Conservation (phyloP, 2,888 invertebrate genomes). For the Entomobrya multifasciata region DNA sequence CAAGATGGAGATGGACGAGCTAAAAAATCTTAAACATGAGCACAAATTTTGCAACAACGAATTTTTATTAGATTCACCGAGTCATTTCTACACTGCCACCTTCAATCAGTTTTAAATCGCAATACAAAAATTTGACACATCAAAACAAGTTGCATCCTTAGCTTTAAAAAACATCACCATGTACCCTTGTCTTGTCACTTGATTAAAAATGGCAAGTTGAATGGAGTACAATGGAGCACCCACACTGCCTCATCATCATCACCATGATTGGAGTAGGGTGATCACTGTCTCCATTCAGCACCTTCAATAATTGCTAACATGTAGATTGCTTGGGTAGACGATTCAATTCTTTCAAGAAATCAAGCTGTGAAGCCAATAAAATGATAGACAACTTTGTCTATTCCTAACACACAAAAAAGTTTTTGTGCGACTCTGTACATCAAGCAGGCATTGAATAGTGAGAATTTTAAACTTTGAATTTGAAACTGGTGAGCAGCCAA, state of each 20-base stretch:
- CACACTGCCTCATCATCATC: conserved; percentile 50
- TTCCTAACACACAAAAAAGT: not conserved
- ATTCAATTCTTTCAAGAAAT: conserved; percentile 32
- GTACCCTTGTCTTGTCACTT: conserved; percentile 59
- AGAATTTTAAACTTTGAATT: no score
- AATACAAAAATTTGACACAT: not conserved
- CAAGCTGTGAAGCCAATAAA: conserved; percentile 49
- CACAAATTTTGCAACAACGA: not conserved
- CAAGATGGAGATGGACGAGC: no score
- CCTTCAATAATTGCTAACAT: conserved; percentile 55
- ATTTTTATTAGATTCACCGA: not conserved
- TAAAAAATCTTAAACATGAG: no score
- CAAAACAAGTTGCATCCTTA: not conserved
- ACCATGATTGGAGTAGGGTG: not conserved
- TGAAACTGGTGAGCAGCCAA: conserved; percentile 23
- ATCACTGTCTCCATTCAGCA: conserved; percentile 57
- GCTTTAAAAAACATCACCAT: not conserved
- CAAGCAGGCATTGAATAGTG: no score
- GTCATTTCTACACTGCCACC: not conserved
- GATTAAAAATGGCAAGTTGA: conserved; percentile 56
- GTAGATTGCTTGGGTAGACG: no score
- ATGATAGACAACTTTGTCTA: conserved; percentile 42
- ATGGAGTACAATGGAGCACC: conserved; percentile 57
- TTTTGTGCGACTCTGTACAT: conserved; percentile 8
- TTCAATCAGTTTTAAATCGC: conserved; percentile 3